Evolutionary conservation across 2,113 vertebrate species (phyloP), one percentile per base, ranked within the genome.

Genomic region (Rhynchomys soricoides): DNA sequence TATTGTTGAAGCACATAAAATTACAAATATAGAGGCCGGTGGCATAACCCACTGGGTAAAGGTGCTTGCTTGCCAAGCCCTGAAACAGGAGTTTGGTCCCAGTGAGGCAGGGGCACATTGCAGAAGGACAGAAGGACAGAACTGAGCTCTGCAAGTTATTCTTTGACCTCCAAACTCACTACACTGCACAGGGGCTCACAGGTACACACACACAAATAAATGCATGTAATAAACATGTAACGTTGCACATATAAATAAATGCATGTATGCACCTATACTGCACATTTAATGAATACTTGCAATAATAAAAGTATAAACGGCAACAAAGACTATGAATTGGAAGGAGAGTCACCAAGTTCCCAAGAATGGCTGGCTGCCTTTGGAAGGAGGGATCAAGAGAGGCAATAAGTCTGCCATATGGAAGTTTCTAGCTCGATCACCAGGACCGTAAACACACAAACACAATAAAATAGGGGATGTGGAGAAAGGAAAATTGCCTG

Each of bases 1-100:
- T n/a, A 81, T 81, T 68, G 90, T 89, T n/a, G 86, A 91, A 68
- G 78, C 40, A 70, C 50, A 90, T 37, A 81, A 70, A 95, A 83
- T 29, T 48, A 64, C 82, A 85, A 45, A 31, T 85, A 29, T 34
- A 34, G 59, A 86, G 43, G 10, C 82, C 4, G 9, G 40, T 7
- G 13, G 19, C 26, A 37, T 13, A 43, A 16, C 17, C 9, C 43
- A 12, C 16, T 21, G 83, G 40, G 43, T 66, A 48, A 66, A 66
- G 48, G 4, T 48, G 62, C 6, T 64, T 64, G 15, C 59, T 34
- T 34, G 13, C 57, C 57, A 83, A 43, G 52, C 52, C 52, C 59
- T 21, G 55, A 40, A n/a, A 82, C 11, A 21, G 43, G n/a, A 62
- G 13, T 64, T 85, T 31, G 40, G 19, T 64, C 57, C 57, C 13